Conservation (phyloP, 2,797 vertebrate genomes). For the Gambusia yucatana region DNA sequence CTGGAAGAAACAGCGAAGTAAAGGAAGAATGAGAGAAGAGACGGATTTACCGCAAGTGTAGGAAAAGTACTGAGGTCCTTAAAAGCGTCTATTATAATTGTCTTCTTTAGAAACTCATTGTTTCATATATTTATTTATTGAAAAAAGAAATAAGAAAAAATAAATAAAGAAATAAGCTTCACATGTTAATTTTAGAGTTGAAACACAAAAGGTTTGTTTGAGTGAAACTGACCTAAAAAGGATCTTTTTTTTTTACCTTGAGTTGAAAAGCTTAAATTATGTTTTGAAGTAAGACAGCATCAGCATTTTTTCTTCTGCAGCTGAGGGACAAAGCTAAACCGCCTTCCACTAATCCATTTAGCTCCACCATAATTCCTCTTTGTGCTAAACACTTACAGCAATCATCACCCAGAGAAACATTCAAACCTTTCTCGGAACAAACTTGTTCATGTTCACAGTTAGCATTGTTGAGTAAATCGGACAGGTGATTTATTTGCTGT, state of each 20-base stretch:
- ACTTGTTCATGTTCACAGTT: constrained; percentile 14
- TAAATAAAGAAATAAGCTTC: neutral
- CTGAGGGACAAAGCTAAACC: constrained; percentile 51
- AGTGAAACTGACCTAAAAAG: constrained; percentile 18
- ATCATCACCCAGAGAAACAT: constrained; percentile 45
- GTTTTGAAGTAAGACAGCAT: constrained; percentile 14
- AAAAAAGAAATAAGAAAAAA: neutral
- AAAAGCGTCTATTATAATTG: neutral
- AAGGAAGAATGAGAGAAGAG: neutral
- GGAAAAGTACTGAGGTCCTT: neutral
- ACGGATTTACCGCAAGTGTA: neutral
- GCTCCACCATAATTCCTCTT: constrained; percentile 60
- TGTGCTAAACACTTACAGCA: constrained; percentile 59
- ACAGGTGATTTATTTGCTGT: neutral
- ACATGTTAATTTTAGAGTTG: constrained; percentile 13
- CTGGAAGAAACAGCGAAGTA: neutral
- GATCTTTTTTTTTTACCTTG: neutral
- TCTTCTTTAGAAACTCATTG: neutral
- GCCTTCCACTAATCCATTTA: constrained; percentile 73
- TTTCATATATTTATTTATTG: neutral
- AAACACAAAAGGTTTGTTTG: constrained; percentile 12
- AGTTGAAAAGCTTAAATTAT: constrained; percentile 4
- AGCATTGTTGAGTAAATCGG: constrained; percentile 8
- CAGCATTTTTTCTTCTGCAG: constrained; percentile 36
- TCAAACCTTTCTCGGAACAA: constrained; percentile 18